Conservation (phyloP, 2,797 vertebrate genomes). For the Salarias fasciatus region DNA sequence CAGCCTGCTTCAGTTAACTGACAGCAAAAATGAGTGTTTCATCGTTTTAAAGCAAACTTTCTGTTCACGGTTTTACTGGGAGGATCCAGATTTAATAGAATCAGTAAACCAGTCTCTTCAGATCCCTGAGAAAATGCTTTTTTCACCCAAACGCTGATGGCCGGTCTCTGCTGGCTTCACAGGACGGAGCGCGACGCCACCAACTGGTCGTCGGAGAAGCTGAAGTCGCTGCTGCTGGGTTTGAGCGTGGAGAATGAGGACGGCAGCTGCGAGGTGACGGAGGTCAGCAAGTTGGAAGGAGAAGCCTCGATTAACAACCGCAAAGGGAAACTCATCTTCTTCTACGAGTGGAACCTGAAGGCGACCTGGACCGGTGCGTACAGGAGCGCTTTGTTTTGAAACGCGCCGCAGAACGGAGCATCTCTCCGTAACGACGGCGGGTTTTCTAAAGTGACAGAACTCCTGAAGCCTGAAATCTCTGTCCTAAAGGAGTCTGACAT, state of each 20-base stretch:
- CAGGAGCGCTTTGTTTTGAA: no score
- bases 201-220: conserved; percentile 94
- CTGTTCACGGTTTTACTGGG: no score
- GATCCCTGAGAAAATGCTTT: no score
- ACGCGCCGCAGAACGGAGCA: no score
- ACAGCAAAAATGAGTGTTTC: no score
- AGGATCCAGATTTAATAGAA: no score
- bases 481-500: no score
- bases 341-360: conserved; percentile 96
- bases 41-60: no score
- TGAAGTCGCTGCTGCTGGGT: conserved; percentile 89
- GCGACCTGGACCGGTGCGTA: conserved; percentile 90
- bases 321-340: conserved; percentile 98
- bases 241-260: conserved; percentile 88
- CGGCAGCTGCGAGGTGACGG: conserved; percentile 92
- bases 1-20: no score
- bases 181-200: conserved; percentile 98
- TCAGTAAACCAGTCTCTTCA: no score
- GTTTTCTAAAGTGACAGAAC: no score
- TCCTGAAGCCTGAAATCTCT: background rate
- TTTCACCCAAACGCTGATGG: background rate
- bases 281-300: conserved; percentile 92
- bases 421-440: no score
- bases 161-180: background rate
- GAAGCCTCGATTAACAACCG: conserved; percentile 99